These are phyloP conservation scores for Lacerta bilineata DNA, from an alignment of 2,797 vertebrate species.

Conservation along the genomic window DNA sequence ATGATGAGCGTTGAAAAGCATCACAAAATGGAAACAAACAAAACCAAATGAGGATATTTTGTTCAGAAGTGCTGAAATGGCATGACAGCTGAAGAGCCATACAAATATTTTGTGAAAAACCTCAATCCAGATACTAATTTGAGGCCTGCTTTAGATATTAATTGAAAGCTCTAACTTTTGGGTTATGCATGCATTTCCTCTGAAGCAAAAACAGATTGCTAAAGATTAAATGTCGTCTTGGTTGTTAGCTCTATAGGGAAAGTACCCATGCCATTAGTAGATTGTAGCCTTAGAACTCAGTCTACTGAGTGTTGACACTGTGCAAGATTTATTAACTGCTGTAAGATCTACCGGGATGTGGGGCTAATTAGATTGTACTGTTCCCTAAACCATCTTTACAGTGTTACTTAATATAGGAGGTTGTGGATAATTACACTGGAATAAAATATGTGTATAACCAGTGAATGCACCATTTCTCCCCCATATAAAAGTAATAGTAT, in stretches of 20 bases:
- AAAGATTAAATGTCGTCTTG: background rate
- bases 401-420: background rate
- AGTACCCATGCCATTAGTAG: background rate
- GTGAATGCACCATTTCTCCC: background rate
- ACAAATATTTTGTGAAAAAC: background rate
- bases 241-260: background rate
- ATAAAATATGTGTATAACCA: background rate
- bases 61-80: constrained; percentile 32
- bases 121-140: constrained; percentile 4
- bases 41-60: constrained; percentile 30
- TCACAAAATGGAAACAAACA: constrained; percentile 15
- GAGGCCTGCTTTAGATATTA: background rate
- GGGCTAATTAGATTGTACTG: background rate
- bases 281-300: background rate
- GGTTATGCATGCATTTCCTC: background rate
- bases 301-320: background rate
- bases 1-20: constrained; percentile 26
- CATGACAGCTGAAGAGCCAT: constrained; percentile 36
- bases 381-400: background rate
- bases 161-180: background rate
- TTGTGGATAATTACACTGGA: background rate
- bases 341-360: background rate
- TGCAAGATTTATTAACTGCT: background rate
- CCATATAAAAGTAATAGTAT: background rate
- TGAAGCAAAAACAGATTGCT: background rate